phyloP scores from a whole-genome alignment of 2,888 invertebrate species.

The Ceriagrion tenellum region DNA sequence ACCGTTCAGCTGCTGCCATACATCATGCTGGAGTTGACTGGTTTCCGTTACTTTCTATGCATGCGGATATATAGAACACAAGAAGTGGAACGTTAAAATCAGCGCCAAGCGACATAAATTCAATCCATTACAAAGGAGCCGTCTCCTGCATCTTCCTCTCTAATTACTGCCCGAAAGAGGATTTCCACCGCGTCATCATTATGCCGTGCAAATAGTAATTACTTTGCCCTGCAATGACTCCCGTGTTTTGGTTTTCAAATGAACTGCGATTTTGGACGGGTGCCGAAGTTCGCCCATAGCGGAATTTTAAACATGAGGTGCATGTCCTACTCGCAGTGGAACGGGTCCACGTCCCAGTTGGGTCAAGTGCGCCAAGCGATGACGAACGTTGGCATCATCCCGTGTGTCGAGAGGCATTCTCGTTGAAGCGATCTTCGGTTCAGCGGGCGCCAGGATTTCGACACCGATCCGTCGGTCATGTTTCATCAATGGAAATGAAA shows the following conservation, averaged over 20 bases:
- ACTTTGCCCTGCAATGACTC: background rate
- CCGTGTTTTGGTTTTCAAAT: background rate
- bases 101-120: background rate
- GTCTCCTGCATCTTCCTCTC: background rate
- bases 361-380: constrained; percentile 14
- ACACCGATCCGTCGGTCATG: background rate
- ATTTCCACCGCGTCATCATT: background rate
- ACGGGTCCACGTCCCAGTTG: background rate
- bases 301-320: background rate
- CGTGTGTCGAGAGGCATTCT: background rate
- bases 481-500: background rate
- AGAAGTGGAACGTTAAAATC: background rate
- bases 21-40: background rate
- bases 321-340: background rate
- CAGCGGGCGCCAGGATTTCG: background rate
- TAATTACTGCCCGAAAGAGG: background rate
- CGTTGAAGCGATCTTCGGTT: background rate
- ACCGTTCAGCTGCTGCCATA: no score
- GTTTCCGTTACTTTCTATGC: background rate
- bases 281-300: background rate
- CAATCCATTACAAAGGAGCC: background rate
- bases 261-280: background rate
- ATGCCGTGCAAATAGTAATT: background rate
- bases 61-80: background rate
- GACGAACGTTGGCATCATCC: background rate